Conservation (phyloP, 2,888 invertebrate species). For the Himalopsyche kuldschensis region DNA sequence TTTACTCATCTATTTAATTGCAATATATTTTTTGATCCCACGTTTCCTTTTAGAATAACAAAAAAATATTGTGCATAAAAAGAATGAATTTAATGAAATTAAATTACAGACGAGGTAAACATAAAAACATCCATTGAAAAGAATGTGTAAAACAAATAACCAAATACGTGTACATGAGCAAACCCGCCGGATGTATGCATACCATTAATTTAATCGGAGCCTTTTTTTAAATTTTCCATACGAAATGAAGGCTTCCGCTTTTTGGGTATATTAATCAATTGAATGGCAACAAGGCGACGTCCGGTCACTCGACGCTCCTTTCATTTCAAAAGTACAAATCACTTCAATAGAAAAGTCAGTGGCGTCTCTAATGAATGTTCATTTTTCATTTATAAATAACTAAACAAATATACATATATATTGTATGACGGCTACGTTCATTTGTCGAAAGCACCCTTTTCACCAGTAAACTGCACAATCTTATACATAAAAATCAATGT, state of each 20-base stretch:
- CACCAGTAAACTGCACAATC: too few species aligned
- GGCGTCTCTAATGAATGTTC: neutral
- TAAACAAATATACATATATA: too few species aligned
- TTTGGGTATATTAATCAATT: conserved; percentile 15
- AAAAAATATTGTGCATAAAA: too few species aligned
- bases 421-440: too few species aligned
- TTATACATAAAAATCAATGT: too few species aligned
- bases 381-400: too few species aligned
- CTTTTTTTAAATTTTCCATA: neutral
- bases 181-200: neutral
- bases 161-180: neutral
- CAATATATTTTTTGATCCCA: too few species aligned
- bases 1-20: too few species aligned
- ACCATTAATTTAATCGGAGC: neutral
- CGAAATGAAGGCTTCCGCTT: neutral
- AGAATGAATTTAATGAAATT: too few species aligned
- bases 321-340: neutral
- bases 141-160: neutral
- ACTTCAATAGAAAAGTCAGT: neutral
- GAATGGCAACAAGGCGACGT: conserved; percentile 19
- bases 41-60: too few species aligned
- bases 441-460: too few species aligned
- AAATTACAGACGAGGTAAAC: neutral
- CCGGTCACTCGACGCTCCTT: conserved; percentile 22
- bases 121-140: neutral